These are phyloP conservation scores for Gulo gulo DNA, from an alignment of 2,113 vertebrate species.

Conservation along the genomic window DNA sequence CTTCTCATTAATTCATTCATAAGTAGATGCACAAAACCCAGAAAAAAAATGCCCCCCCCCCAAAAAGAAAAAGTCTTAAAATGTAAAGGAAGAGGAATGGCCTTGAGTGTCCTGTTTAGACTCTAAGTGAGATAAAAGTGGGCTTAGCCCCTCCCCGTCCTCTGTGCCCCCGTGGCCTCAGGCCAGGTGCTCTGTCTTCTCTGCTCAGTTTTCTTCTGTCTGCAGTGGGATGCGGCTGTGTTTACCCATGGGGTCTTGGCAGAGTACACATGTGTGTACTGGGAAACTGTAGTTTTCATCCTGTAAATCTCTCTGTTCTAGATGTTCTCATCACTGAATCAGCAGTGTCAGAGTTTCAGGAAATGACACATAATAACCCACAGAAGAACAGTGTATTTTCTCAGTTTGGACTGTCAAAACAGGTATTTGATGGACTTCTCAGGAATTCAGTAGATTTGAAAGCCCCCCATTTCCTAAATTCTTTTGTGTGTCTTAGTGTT, in stretches of 20 bases:
- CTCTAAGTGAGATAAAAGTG: background rate
- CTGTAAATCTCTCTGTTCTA: background rate
- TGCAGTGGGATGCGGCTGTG: rapidly evolving
- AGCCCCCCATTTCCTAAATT: background rate
- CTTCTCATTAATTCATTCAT: background rate
- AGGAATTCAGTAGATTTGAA: background rate
- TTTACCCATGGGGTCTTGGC: background rate
- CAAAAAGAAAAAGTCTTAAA: background rate
- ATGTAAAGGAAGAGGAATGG: background rate
- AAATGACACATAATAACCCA: background rate
- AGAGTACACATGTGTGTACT: background rate
- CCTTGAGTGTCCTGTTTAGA: background rate
- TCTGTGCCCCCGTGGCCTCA: rapidly evolving
- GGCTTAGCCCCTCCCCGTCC: background rate
- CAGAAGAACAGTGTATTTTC: background rate
- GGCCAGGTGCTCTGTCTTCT: background rate
- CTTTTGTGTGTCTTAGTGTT: background rate
- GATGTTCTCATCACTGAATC: background rate
- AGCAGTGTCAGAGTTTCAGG: background rate
- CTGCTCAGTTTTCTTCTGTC: background rate
- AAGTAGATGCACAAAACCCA: background rate
- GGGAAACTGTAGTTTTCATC: background rate
- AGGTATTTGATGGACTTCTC: background rate
- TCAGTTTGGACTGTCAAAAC: background rate
- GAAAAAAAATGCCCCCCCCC: background rate